Evolutionary conservation across 2,797 vertebrate genomes (phyloP).

Genomic region (Phoebastria nigripes): DNA sequence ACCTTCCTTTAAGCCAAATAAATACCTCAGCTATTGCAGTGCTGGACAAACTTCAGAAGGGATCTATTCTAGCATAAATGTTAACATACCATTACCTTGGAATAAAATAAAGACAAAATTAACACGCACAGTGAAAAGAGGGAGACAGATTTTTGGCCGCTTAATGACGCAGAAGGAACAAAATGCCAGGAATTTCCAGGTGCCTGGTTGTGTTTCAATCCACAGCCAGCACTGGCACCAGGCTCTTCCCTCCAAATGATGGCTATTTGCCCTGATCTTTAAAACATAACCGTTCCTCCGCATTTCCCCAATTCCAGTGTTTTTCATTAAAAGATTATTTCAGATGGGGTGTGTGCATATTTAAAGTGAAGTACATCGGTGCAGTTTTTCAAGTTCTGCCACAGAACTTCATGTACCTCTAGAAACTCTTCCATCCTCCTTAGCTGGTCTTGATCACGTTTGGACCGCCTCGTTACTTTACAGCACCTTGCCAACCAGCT

Average conservation of each 20-base stretch:
- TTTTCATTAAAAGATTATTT: neutral
- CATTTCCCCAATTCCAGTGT: neutral
- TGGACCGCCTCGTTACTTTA: neutral
- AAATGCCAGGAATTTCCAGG: neutral
- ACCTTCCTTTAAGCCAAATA: neutral
- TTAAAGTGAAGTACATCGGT: neutral
- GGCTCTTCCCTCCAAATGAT: neutral
- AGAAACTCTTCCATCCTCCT: neutral
- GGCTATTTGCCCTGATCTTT: neutral
- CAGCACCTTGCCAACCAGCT: neutral
- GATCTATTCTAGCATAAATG: neutral
- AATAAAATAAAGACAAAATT: neutral
- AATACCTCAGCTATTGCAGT: neutral
- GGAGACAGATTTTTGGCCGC: neutral
- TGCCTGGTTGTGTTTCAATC: neutral
- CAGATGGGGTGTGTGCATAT: neutral
- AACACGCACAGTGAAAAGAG: neutral
- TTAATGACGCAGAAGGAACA: rapidly evolving
- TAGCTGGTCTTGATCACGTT: neutral
- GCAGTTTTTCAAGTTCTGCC: neutral
- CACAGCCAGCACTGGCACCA: neutral
- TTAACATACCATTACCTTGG: neutral
- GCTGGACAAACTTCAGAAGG: neutral
- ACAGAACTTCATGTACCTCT: neutral
- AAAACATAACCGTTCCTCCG: neutral